Evolutionary conservation across 2,888 invertebrate species (phyloP).

Genomic region (Diachrysia chrysitis): DNA sequence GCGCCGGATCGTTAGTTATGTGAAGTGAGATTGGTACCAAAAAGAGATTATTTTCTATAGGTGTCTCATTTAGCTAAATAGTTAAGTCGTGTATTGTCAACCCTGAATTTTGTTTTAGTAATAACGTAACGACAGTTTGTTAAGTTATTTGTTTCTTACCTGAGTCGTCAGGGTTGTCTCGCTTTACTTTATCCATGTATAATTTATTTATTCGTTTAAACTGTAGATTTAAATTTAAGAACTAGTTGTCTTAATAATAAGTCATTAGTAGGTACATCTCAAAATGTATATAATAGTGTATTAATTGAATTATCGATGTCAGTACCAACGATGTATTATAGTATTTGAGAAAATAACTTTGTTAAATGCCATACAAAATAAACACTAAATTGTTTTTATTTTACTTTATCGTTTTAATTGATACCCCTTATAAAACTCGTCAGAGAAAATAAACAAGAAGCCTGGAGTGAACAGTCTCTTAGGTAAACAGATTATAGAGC

Average conservation of each 20-base stretch:
- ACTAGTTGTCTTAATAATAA: slow-evolving; percentile 79
- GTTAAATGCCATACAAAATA: slow-evolving; percentile 87
- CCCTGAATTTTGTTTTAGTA: slow-evolving; percentile 68
- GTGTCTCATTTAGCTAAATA: slow-evolving; percentile 77
- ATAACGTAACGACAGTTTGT: slow-evolving; percentile 67
- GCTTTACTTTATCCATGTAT: slow-evolving; percentile 69
- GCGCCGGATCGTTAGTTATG: slow-evolving; percentile 74
- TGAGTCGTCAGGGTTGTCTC: slow-evolving; percentile 57
- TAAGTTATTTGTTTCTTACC: slow-evolving; percentile 78
- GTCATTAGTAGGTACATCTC: slow-evolving; percentile 72
- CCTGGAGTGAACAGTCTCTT: slow-evolving; percentile 38
- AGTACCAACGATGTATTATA: slow-evolving; percentile 88
- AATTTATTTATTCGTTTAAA: slow-evolving; percentile 83
- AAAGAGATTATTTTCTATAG: slow-evolving; percentile 86
- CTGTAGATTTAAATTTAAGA: slow-evolving; percentile 75
- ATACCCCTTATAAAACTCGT: slow-evolving; percentile 32
- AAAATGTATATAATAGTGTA: slow-evolving; percentile 82
- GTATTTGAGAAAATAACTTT: slow-evolving; percentile 78
- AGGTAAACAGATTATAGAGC: slow-evolving; percentile 34
- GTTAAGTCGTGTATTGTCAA: slow-evolving; percentile 66
- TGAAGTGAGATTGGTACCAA: slow-evolving; percentile 88
- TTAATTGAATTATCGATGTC: slow-evolving; percentile 82
- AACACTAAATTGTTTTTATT: slow-evolving; percentile 87
- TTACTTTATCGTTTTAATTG: slow-evolving; percentile 71
- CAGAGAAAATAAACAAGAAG: slow-evolving; percentile 13